Percentiles rank a stretch among this genome's conserved stretches.
Conservation (phyloP, 2,888 invertebrate genomes). For the Brassicogethes aeneus region DNA sequence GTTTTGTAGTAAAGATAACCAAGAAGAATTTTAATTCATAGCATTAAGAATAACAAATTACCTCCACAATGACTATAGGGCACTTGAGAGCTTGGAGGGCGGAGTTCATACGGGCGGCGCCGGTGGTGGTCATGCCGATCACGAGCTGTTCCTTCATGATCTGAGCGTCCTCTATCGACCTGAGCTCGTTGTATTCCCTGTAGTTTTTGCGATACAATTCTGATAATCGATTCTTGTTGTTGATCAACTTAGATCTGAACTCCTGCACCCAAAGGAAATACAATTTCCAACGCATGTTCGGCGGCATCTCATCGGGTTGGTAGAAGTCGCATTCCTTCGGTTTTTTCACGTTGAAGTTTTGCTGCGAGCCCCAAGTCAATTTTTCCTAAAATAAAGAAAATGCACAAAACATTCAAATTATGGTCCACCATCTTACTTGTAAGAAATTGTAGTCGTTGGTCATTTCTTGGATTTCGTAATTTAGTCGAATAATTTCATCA, state of each 20-base stretch:
- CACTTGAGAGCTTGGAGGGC: slow-evolving; percentile 52
- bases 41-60: too few species aligned
- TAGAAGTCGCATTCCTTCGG: too few species aligned
- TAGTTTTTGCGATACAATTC: slow-evolving; percentile 19
- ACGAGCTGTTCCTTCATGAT: slow-evolving; percentile 47
- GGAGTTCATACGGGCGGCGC: slow-evolving; percentile 59
- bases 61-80: slow-evolving; percentile 67
- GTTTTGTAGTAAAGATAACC: too few species aligned
- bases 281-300: slow-evolving; percentile 29
- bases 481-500: too few species aligned
- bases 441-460: too few species aligned
- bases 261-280: slow-evolving; percentile 31
- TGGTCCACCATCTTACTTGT: too few species aligned
- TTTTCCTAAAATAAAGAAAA: too few species aligned
- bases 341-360: too few species aligned
- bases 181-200: slow-evolving; percentile 41
- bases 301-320: slow-evolving; percentile 21
- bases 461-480: too few species aligned
- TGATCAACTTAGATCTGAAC: slow-evolving; percentile 15
- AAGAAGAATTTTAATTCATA: too few species aligned
- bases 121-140: slow-evolving; percentile 70
- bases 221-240: slow-evolving; percentile 11
- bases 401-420: too few species aligned
- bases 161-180: slow-evolving; percentile 48
- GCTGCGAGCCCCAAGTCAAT: too few species aligned